Percentiles rank a stretch among this genome's conserved stretches.
Conservation (phyloP, 2,113 vertebrate genomes). For the Nerophis lumbriciformis region DNA sequence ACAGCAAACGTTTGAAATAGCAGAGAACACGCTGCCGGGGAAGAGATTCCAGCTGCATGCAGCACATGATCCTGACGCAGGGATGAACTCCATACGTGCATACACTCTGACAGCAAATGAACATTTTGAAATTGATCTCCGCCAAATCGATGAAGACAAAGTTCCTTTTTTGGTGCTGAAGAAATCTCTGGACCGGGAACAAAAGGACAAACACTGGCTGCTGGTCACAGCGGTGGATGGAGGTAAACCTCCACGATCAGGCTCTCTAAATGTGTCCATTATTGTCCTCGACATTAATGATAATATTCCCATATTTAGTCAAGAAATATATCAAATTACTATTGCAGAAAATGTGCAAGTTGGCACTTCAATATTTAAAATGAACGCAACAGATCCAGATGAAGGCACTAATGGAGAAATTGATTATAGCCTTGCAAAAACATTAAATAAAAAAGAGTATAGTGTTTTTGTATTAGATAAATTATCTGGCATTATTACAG, state of each 20-base stretch:
- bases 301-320: conserved; percentile 53
- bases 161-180: conserved; percentile 51
- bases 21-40: conserved; percentile 42
- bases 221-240: conserved; percentile 52
- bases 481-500: conserved; percentile 27
- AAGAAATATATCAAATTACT: conserved; percentile 34
- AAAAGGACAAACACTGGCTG: conserved; percentile 15
- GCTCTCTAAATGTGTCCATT: conserved; percentile 44
- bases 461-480: conserved; percentile 34
- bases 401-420: conserved; percentile 32
- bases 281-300: conserved; percentile 58
- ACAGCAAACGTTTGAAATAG: conserved; percentile 47
- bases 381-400: conserved; percentile 38
- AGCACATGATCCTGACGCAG: conserved; percentile 58
- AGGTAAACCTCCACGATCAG: conserved; percentile 46
- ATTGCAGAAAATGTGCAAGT: conserved; percentile 35
- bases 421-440: conserved; percentile 44
- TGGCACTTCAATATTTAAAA: conserved; percentile 16
- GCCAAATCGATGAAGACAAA: conserved; percentile 36
- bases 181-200: conserved; percentile 54
- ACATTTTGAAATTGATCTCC: conserved; percentile 47
- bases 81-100: conserved; percentile 46
- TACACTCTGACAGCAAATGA: conserved; percentile 53
- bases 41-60: conserved; percentile 53
- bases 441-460: conserved; percentile 6